phyloP scores from a whole-genome alignment of 2,888 invertebrate genomes.

The Hofmannophila pseudospretella region DNA sequence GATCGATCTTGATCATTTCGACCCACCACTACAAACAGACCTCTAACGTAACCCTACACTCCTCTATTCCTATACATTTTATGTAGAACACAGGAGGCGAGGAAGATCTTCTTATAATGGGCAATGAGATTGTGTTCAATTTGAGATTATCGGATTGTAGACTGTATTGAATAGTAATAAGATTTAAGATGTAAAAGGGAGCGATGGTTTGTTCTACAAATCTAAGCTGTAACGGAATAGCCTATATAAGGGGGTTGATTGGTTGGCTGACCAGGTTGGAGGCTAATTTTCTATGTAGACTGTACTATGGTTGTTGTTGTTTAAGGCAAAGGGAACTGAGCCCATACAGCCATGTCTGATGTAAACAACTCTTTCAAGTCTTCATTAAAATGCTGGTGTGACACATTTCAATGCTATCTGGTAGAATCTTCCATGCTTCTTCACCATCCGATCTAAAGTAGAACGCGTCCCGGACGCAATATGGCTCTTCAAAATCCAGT shows the following conservation, averaged over 20 bases:
- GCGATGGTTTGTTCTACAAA: background rate
- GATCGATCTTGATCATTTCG: constrained; percentile 11
- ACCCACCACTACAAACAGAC: background rate
- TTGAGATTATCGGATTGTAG: background rate
- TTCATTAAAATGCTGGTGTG: too few relatives aligned
- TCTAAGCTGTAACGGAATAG: constrained; percentile 3
- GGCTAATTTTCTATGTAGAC: background rate
- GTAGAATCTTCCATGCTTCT: too few relatives aligned
- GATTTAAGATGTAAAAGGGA: background rate
- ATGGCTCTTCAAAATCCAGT: too few relatives aligned
- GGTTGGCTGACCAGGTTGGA: background rate
- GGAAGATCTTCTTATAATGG: background rate
- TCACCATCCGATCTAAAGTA: background rate
- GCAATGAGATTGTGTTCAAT: background rate
- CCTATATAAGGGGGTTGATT: constrained; percentile 4
- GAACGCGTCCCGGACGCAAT: too few relatives aligned
- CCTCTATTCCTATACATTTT: background rate
- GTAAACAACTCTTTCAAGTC: too few relatives aligned
- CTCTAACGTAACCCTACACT: background rate
- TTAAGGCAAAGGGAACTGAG: too few relatives aligned
- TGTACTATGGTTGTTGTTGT: background rate
- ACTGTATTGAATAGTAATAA: background rate
- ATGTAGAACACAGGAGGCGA: background rate
- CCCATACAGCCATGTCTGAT: too few relatives aligned
- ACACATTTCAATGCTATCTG: too few relatives aligned